These are phyloP conservation scores for Protobothrops flavoviridis DNA, from an alignment of 2,113 vertebrate species.

Conservation along the genomic window DNA sequence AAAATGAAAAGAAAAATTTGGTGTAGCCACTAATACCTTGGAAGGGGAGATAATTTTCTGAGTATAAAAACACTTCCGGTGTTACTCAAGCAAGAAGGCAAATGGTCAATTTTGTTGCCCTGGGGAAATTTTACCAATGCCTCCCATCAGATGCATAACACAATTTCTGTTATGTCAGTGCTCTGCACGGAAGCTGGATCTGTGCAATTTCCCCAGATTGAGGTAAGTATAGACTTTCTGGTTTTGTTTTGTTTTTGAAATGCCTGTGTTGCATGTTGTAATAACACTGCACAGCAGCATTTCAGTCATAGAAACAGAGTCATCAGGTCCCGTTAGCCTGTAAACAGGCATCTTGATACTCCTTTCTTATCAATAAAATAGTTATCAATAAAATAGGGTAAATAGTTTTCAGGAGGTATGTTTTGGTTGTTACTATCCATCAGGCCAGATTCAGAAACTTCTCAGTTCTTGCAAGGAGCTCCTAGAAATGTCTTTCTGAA, in stretches of 20 bases:
- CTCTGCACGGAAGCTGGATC: neutral
- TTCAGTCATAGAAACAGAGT: fast-evolving
- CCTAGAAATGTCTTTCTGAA: neutral
- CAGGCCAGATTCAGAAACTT: neutral
- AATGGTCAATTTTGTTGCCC: neutral
- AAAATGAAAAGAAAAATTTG: neutral
- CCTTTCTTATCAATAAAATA: neutral
- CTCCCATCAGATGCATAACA: neutral
- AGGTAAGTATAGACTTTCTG: neutral
- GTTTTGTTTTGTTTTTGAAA: neutral
- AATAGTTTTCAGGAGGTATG: neutral
- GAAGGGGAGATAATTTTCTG: neutral
- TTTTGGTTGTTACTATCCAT: conserved; percentile 16
- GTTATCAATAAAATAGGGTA: neutral
- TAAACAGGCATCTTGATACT: fast-evolving
- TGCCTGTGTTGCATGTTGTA: neutral
- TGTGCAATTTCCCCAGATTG: neutral
- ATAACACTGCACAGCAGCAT: no score
- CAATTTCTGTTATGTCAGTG: neutral
- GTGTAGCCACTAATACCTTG: neutral
- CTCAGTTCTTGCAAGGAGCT: neutral
- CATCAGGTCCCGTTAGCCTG: neutral
- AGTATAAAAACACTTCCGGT: neutral
- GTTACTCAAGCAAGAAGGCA: fast-evolving
- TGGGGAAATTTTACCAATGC: neutral